Conservation (phyloP, 92 coral and sea anemone species). For the Siderastrea siderea region DNA sequence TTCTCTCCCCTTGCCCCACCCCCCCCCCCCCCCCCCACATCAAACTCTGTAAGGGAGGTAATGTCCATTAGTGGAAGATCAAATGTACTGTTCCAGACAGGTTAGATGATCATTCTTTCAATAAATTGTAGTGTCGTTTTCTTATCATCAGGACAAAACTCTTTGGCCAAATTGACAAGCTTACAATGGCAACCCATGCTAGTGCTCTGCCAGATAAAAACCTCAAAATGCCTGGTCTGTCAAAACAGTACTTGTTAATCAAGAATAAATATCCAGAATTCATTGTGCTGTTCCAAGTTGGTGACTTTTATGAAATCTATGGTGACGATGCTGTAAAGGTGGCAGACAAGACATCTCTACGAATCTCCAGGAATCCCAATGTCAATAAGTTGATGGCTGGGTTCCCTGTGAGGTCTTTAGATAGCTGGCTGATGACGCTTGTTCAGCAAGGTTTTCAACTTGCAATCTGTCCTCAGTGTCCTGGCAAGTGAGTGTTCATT, state of each 20-base stretch:
- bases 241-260: slow-evolving; percentile 74
- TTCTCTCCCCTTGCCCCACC: too few species aligned
- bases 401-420: slow-evolving; percentile 88
- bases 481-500: slow-evolving; percentile 73
- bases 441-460: slow-evolving; percentile 91
- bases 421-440: slow-evolving; percentile 88
- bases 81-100: not conserved
- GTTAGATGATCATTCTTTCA: not conserved
- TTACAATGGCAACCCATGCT: slow-evolving; percentile 22
- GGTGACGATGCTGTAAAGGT: slow-evolving; percentile 85
- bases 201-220: slow-evolving; percentile 37
- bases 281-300: slow-evolving; percentile 90
- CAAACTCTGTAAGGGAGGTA: too few species aligned
- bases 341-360: slow-evolving; percentile 84
- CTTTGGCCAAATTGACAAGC: not conserved
- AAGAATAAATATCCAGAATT: slow-evolving; percentile 81
- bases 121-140: not conserved
- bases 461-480: slow-evolving; percentile 86
- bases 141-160: not conserved
- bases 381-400: slow-evolving; percentile 90
- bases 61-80: not conserved
- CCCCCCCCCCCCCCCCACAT: too few species aligned
- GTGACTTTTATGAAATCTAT: slow-evolving; percentile 91
- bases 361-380: slow-evolving; percentile 84
- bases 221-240: slow-evolving; percentile 73